Conservation (phyloP, 2,888 invertebrate genomes). For the Cheilosia variabilis region DNA sequence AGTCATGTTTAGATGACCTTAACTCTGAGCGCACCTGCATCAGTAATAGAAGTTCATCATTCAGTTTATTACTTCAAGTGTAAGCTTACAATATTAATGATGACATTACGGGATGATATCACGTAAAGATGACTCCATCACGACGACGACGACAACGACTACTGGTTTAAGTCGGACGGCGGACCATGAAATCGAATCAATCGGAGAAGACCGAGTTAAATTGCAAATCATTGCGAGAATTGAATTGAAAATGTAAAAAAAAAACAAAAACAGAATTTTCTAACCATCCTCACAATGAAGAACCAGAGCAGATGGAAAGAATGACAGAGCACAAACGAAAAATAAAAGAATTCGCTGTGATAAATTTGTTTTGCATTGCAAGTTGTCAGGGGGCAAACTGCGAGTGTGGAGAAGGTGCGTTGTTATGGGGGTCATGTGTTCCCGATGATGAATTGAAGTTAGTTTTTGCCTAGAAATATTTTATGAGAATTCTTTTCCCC, state of each 20-base stretch:
- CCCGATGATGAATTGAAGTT: constrained; percentile 56
- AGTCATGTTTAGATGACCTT: constrained; percentile 52
- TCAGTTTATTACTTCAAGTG: constrained; percentile 18
- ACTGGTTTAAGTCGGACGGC: not conserved
- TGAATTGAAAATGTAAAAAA: constrained; percentile 54
- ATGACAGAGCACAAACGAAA: constrained; percentile 39
- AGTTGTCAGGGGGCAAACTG: constrained; percentile 57
- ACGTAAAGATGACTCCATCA: constrained; percentile 51
- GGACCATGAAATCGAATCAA: constrained; percentile 59
- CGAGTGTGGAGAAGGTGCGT: constrained; percentile 58
- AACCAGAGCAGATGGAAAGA: constrained; percentile 46
- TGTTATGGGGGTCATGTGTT: constrained; percentile 46
- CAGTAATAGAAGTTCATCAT: constrained; percentile 11
- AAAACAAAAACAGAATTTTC: constrained; percentile 42
- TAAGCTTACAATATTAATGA: constrained; percentile 41
- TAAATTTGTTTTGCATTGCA: constrained; percentile 66
- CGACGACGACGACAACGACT: not conserved
- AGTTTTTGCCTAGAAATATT: constrained; percentile 34
- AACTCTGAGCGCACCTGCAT: constrained; percentile 54
- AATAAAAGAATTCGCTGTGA: constrained; percentile 50
- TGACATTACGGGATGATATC: constrained; percentile 67
- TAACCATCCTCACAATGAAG: constrained; percentile 35
- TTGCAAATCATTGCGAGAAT: constrained; percentile 54
- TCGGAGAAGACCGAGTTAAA: constrained; percentile 40
- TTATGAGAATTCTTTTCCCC: constrained; percentile 33